Conservation (phyloP, 2,888 invertebrate genomes). For the Pollenia labialis region DNA sequence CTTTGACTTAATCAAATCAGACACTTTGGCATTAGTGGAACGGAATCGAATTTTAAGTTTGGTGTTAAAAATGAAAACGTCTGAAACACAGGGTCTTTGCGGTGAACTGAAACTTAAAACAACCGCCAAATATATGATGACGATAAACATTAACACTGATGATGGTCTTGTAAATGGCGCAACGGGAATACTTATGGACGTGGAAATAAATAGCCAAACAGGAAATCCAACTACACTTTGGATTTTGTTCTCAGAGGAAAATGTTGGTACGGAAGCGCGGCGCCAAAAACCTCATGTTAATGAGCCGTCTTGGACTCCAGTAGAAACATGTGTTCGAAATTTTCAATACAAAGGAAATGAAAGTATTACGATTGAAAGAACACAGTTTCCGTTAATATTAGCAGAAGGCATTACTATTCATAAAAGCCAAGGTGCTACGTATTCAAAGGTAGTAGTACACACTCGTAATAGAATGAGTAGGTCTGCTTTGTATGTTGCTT, state of each 20-base stretch:
- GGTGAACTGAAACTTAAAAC: slow-evolving; percentile 29
- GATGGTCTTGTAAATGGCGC: slow-evolving; percentile 55
- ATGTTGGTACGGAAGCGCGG: slow-evolving; percentile 23
- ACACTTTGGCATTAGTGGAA: background rate
- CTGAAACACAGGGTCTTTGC: slow-evolving; percentile 51
- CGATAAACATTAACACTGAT: slow-evolving; percentile 35
- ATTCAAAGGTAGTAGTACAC: slow-evolving; percentile 52
- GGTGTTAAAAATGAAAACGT: slow-evolving; percentile 38
- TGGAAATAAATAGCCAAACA: background rate
- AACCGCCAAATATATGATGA: slow-evolving; percentile 55
- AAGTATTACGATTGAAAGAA: slow-evolving; percentile 39
- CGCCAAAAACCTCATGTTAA: background rate
- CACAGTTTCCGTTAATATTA: slow-evolving; percentile 13
- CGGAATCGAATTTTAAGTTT: slow-evolving; percentile 1
- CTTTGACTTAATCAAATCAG: slow-evolving; percentile 2
- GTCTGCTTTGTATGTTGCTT: slow-evolving; percentile 58
- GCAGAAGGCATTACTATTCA: slow-evolving; percentile 58
- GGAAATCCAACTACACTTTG: background rate
- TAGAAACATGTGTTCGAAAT: slow-evolving; percentile 25
- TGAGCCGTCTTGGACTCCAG: slow-evolving; percentile 42
- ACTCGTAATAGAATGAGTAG: slow-evolving; percentile 23
- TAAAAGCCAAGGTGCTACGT: slow-evolving; percentile 63
- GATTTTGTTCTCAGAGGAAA: too few relatives aligned
- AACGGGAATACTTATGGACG: slow-evolving; percentile 38
- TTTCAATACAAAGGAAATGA: slow-evolving; percentile 44